phyloP scores from a whole-genome alignment of 2,113 vertebrate genomes.

The Esox niger region DNA sequence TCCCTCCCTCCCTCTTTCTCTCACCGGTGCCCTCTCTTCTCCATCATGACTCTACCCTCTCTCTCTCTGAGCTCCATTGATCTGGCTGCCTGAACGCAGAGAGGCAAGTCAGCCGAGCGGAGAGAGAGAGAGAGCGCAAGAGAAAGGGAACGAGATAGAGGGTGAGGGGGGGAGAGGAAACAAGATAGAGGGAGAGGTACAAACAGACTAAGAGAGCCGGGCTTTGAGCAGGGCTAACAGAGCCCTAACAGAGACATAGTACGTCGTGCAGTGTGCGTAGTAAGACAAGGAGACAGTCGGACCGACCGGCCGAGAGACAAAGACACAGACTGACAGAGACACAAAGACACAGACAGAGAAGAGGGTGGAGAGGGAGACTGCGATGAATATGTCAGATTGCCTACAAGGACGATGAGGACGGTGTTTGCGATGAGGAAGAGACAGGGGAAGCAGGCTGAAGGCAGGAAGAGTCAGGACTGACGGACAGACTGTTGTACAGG shows the following conservation, averaged over 20 bases:
- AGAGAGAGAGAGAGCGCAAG: background rate
- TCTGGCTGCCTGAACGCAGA: slow-evolving; percentile 66
- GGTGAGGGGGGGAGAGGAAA: background rate
- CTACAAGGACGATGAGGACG: background rate
- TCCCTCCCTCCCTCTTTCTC: background rate
- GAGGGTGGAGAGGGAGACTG: background rate
- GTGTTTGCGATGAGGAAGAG: background rate
- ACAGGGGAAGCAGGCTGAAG: background rate
- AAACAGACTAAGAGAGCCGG: background rate
- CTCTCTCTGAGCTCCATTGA: slow-evolving; percentile 42
- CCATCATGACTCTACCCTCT: background rate
- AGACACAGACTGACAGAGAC: background rate
- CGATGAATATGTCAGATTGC: background rate
- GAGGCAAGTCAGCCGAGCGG: slow-evolving; percentile 43
- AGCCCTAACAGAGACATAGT: slow-evolving; percentile 16
- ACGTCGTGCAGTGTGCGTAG: background rate
- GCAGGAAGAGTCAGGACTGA: background rate
- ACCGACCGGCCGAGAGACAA: background rate
- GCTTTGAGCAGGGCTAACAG: slow-evolving; percentile 1
- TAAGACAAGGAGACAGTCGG: background rate
- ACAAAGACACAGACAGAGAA: background rate
- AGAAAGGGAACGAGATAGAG: background rate
- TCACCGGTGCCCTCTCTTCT: background rate
- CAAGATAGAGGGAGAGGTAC: background rate
- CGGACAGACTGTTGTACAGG: background rate